Evolutionary conservation across 1,140 invertebrate genomes (phyloP), one percentile per base, ranked within the genome.

Genomic region (Heliothis subflexa): DNA sequence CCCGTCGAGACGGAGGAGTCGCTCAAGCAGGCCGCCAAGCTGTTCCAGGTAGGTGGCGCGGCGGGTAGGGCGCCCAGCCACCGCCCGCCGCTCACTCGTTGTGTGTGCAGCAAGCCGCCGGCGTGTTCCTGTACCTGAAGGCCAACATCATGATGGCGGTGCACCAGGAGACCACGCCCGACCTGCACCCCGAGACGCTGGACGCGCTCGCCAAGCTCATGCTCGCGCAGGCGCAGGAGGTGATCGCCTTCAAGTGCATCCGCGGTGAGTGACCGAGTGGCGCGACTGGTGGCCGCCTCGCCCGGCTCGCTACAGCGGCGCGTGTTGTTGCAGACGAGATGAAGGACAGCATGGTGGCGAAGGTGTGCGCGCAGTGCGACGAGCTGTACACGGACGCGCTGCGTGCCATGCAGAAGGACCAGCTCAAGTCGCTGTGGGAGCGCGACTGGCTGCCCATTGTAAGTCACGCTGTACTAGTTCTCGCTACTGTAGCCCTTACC

Each of bases 181-280:
- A 99, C 95, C 95, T 99, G 78, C 97, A 97, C 90, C 98, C 98
- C 9, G 99, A 99, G 81, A 98, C 98, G 3, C 95, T 99, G 10
- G 95, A 96, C 74, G 98, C 98, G 47, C 95, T 99, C 11, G 96
- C 97, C 40, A 95, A 97, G 13, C 94, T 99, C 61, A 99, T 99
- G 99, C 93, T 99, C 0, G 99, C 99, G 9, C 99, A 99, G 94
- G 99, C 98, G 0, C 99, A 99, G 95, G 99, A 99, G 95, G 97
- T 99, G 78, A 98, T 99, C 90, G 98, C 98, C 62, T 96, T 97
- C 77, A 99, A 99, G 95, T 98, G 98, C 33, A 97, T 98, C 72
- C 96, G 97, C 91, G 98, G 98, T 98, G 92, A 74, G 71, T 71
- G n/a, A n/a, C 4, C 98, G 92, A 74, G 71, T 71, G n/a, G 10